A percentile compares a stretch with the other conserved stretches of the same genome.
Conservation (phyloP, 1,140 invertebrate species). For the Diploscapter pachys region DNA sequence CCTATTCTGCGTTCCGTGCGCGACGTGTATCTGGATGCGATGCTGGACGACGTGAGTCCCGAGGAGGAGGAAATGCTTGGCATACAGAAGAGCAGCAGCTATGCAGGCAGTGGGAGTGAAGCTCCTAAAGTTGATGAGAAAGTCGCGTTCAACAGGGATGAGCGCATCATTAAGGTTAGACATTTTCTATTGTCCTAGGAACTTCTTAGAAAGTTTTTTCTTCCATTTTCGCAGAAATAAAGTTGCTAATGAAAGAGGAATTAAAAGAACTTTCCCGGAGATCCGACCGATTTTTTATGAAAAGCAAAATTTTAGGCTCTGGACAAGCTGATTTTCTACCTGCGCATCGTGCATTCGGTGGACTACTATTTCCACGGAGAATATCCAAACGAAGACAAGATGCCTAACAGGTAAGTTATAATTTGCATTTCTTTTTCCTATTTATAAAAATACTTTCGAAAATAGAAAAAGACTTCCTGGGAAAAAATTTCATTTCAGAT, state of each 20-base stretch:
- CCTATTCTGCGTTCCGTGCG: neutral
- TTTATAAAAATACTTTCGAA: neutral
- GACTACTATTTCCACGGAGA: slow-evolving; percentile 99
- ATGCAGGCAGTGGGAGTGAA: slow-evolving; percentile 2
- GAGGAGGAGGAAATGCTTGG: slow-evolving; percentile 24
- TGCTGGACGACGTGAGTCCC: slow-evolving; percentile 20
- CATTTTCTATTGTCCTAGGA: too few species aligned
- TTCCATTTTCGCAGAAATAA: too few species aligned
- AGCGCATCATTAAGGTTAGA: slow-evolving; percentile 10
- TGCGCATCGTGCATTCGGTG: slow-evolving; percentile 93
- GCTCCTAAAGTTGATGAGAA: slow-evolving; percentile 9
- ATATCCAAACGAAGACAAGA: slow-evolving; percentile 98
- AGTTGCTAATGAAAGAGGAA: too few species aligned
- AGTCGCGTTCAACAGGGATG: slow-evolving; percentile 19
- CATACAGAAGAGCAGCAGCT: neutral
- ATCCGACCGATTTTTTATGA: too few species aligned
- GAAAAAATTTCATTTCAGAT: slow-evolving; percentile 59
- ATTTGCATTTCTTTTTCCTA: slow-evolving; percentile 3
- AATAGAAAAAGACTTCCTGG: too few species aligned
- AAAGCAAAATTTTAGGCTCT: slow-evolving; percentile 53
- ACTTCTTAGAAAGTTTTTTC: too few species aligned
- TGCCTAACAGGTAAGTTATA: slow-evolving; percentile 78
- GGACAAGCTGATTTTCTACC: slow-evolving; percentile 81
- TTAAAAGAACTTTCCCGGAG: too few species aligned
- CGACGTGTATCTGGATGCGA: slow-evolving; percentile 6